phyloP scores from a whole-genome alignment of 2,888 invertebrate species.

The Deilephila porcellus region DNA sequence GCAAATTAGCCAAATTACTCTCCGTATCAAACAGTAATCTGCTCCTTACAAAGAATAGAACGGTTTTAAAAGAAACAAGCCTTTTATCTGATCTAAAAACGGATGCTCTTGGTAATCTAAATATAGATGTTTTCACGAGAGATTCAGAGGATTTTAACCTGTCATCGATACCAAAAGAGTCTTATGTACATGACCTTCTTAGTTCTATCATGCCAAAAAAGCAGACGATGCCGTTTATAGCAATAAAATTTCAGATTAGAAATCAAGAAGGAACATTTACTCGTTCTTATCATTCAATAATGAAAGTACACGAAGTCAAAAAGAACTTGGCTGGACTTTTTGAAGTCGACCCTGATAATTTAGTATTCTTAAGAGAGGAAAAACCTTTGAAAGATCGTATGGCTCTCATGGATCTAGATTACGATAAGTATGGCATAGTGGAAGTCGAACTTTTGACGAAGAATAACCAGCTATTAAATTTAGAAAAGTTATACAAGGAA shows the following conservation, averaged over 20 bases:
- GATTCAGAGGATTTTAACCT: constrained; percentile 73
- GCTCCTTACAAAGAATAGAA: constrained; percentile 72
- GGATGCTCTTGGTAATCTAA: constrained; percentile 69
- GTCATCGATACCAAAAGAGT: constrained; percentile 72
- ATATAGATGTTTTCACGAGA: constrained; percentile 77
- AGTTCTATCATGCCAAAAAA: constrained; percentile 72
- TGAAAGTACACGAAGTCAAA: constrained; percentile 85
- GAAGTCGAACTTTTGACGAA: constrained; percentile 76
- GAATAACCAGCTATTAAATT: constrained; percentile 68
- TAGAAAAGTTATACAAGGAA: constrained; percentile 77
- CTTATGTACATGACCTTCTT: constrained; percentile 73
- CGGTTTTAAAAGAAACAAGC: constrained; percentile 71
- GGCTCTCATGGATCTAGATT: constrained; percentile 74
- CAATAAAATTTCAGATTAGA: constrained; percentile 74
- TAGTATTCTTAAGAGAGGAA: constrained; percentile 79
- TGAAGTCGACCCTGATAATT: constrained; percentile 76
- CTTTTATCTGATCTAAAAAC: constrained; percentile 70
- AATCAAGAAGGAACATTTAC: constrained; percentile 78
- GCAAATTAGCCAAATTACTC: constrained; percentile 75
- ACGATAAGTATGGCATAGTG: constrained; percentile 78
- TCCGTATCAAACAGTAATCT: constrained; percentile 70
- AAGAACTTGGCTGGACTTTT: constrained; percentile 85
- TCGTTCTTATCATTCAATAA: constrained; percentile 79
- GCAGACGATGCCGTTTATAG: constrained; percentile 74
- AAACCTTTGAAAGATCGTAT: constrained; percentile 72